Evolutionary conservation across 2,797 vertebrate species (phyloP), one percentile per base, ranked within the genome.

Genomic region (Sebastolobus altivelis): DNA sequence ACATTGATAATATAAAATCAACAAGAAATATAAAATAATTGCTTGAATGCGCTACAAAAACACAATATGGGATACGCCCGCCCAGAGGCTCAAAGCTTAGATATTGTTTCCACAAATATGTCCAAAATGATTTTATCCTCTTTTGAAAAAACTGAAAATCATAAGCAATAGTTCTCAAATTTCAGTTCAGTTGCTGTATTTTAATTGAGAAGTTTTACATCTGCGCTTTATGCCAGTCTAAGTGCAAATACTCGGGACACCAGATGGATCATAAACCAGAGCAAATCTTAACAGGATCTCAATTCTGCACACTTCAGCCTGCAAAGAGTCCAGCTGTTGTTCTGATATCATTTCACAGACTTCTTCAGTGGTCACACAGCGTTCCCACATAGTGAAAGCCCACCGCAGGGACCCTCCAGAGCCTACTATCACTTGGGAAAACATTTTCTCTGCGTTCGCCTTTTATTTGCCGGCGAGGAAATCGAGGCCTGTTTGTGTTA

Each of bases 401-500:
- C 89, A 91, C 90, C 83, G 65, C 90, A 82, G 86, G 83, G 90
- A 77, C 89, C 82, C 87, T 88, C 75, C 81, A 84, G 84, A 86
- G 80, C 68, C 77, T 60, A 88, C 77, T 60, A 88, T 92, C 94
- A 75, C 91, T 88, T 91, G 94, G 91, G 93, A 95, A 95, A 95
- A 95, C 90, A 87, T 92, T 94, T 93, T 88, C 79, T 91, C 86
- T 77, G 74, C 62, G 40, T 72, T 75, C 12, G 63, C 79, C 79
- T 83, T 75, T 84, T 80, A 73, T 85, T 81, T 65, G 92, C 82
- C 87, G 88, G 79, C 76, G 75, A 88, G 84, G 54, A 72, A 92
- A 87, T 82, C 61, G 13, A 56, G 83, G 90, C 86, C 89, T 95
- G 92, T 95, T 95, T 95, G 84, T 95, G 91, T 96, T 95, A 89